Base-by-base conservation (phyloP, 2,797 vertebrate species). In the Myioborus miniatus region DNA sequence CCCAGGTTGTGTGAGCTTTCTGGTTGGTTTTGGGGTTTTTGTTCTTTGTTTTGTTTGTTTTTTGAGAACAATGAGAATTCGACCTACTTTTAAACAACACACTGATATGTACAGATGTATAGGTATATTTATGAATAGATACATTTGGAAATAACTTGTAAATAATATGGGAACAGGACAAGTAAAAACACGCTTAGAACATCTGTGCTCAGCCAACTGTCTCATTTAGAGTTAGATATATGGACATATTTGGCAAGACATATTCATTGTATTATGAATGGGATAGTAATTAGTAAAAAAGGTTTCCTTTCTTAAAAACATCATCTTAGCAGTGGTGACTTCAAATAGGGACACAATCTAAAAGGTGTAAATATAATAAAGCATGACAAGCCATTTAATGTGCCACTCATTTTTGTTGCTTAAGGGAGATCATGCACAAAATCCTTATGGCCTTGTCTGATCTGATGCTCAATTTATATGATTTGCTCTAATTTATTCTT, bases 341-440 rank as follows among this genome's bases (percentile, higher is more conserved):
- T 90, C n/a, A 79, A 65, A 86, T 8, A 47, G 6, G 15, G 20
- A 92, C 88, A 69, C 13, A 69, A 63, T 59, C 46, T 75, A 68
- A 83, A 93, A 90, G 20, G 6, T 81, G 20, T 74, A 91, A 79
- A 86, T 86, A 83, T 36, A 86, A 68, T 86, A 94, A 94, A 86
- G 16, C 32, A 91, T 63, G 72, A 78, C 62, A n/a, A 90, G 23
- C 59, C 59, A 18, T 76, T 34, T 72, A 86, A 91, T 76, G 27
- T 55, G 34, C 22, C 58, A 81, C n/a, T 91, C 72, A 91, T 44
- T 88, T 93, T 69, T 92, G 68, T 78, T 79, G 15, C 50, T 55
- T 41, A 59, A n/a, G 44, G 15, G 47, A 83, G 39, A 81, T 62
- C 46, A 75, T 44, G 43, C 27, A 78, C 0, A 0, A 90, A 89